phyloP scores from a whole-genome alignment of 2,113 vertebrate genomes.

The Panthera tigris region DNA sequence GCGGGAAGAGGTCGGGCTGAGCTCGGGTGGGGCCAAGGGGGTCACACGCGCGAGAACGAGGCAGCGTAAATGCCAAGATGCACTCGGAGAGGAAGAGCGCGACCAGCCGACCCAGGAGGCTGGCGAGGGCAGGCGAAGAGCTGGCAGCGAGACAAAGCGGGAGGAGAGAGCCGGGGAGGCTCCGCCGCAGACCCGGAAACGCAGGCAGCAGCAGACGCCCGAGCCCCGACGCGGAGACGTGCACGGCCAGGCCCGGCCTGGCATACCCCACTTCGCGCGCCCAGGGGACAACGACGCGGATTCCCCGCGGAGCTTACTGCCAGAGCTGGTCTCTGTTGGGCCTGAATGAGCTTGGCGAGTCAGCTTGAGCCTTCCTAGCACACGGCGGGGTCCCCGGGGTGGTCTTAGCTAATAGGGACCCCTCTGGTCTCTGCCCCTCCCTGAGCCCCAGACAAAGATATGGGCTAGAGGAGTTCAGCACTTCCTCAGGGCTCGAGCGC shows the following conservation, averaged over 20 bases:
- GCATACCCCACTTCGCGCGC: background rate
- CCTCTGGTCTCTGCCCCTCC: background rate
- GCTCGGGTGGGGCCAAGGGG: background rate
- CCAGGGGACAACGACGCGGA: background rate
- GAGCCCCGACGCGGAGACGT: slow-evolving; percentile 24
- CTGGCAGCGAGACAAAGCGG: slow-evolving; percentile 68
- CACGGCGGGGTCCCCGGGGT: background rate
- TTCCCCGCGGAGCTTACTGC: background rate
- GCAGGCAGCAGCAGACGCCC: slow-evolving; percentile 8
- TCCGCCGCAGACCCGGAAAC: slow-evolving; percentile 68
- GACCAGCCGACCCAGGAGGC: slow-evolving; percentile 53
- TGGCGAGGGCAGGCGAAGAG: slow-evolving; percentile 38
- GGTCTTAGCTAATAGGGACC: background rate
- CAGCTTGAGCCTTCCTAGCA: background rate
- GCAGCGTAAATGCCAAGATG: background rate
- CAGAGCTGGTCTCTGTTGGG: background rate
- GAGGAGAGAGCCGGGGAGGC: slow-evolving; percentile 52
- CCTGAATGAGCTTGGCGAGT: background rate
- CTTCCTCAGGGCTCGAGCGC: slow-evolving; percentile 65
- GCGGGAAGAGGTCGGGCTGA: background rate
- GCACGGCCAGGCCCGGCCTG: slow-evolving; percentile 55
- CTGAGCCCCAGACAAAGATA: slow-evolving; percentile 21
- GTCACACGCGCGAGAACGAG: background rate
- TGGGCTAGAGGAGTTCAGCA: slow-evolving; percentile 66
- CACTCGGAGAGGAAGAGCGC: background rate